phyloP scores from a whole-genome alignment of 2,113 vertebrate genomes.

The Grallaria varia region DNA sequence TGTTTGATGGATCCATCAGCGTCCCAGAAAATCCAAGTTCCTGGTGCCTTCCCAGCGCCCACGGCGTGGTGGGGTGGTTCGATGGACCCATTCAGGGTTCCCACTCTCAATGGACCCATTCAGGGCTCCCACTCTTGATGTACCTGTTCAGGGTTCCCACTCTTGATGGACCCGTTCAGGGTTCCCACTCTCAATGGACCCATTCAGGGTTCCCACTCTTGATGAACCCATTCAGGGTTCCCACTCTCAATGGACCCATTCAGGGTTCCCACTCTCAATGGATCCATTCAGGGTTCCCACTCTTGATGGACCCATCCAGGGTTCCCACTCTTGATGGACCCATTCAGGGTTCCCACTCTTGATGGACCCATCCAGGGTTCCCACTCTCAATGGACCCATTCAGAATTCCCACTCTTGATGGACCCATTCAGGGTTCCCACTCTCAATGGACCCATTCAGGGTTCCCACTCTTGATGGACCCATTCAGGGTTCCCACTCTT shows the following conservation, averaged over 20 bases:
- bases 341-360: background rate
- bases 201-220: background rate
- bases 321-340: rapidly evolving
- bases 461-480: rapidly evolving
- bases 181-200: rapidly evolving
- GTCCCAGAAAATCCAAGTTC: background rate
- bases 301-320: rapidly evolving
- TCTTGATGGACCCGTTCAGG: rapidly evolving
- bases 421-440: background rate
- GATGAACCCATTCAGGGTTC: background rate
- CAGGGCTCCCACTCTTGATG: background rate
- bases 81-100: background rate
- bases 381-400: rapidly evolving
- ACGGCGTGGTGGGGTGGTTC: background rate
- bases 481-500: background rate
- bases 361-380: background rate
- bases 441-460: rapidly evolving
- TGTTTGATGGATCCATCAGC: background rate
- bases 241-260: rapidly evolving
- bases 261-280: background rate
- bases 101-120: rapidly evolving
- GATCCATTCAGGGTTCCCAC: background rate
- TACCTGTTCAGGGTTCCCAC: background rate
- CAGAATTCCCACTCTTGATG: too few species aligned
- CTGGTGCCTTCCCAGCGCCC: background rate